Evolutionary conservation across 2,888 invertebrate genomes (phyloP).

Genomic region (Pyrochroa serraticornis): DNA sequence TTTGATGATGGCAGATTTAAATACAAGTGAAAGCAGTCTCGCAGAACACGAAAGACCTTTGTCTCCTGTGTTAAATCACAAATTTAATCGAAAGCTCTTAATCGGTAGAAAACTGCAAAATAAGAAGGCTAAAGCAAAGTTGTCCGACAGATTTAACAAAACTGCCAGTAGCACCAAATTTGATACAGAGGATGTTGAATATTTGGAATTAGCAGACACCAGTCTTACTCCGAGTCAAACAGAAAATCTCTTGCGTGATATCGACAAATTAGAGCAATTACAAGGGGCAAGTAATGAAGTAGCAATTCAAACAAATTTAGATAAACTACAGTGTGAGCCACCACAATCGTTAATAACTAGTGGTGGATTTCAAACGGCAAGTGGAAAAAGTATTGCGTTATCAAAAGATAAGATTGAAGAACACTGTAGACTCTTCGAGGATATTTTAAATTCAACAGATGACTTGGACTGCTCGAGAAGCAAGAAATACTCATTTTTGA

Average conservation of each 20-base stretch:
- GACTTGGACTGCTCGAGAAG: conserved; percentile 11
- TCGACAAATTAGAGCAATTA: conserved; percentile 37
- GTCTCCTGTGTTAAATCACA: conserved; percentile 45
- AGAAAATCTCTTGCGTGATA: conserved; percentile 28
- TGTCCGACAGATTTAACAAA: conserved; percentile 21
- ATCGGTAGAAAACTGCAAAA: conserved; percentile 13
- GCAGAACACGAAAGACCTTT: conserved; percentile 32
- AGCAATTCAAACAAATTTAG: conserved; percentile 31
- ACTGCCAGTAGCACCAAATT: not conserved
- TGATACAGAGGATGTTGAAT: not conserved
- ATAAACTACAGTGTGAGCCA: conserved; percentile 29
- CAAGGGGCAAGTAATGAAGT: conserved; percentile 29
- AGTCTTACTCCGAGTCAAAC: conserved; percentile 19
- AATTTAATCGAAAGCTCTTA: conserved; percentile 29
- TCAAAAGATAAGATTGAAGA: conserved; percentile 42
- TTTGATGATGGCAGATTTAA: no score
- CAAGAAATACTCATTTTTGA: conserved; percentile 36
- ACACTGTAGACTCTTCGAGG: conserved; percentile 52
- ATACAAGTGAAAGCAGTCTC: not conserved
- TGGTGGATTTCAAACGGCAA: conserved; percentile 53
- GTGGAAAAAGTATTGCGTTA: conserved; percentile 51
- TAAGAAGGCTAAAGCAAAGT: conserved; percentile 25
- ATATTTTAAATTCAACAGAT: conserved; percentile 39
- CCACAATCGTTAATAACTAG: conserved; percentile 21
- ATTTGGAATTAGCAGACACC: conserved; percentile 16